Evolutionary conservation across 2,888 invertebrate species (phyloP).

Genomic region (Aquatica leii): DNA sequence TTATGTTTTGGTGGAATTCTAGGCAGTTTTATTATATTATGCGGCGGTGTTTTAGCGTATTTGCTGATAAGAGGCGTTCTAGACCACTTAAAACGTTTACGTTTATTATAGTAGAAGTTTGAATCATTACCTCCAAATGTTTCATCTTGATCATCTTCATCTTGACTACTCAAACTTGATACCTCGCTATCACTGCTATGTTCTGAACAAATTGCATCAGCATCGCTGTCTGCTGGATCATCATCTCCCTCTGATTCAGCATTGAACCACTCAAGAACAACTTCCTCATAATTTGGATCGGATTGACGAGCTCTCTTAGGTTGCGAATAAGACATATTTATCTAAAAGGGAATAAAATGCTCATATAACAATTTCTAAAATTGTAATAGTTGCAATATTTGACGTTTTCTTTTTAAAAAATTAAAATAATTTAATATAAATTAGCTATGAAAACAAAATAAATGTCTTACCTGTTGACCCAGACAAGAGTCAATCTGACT

Average conservation of each 20-base stretch:
- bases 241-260: neutral
- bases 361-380: neutral
- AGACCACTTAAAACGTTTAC: no score
- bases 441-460: neutral
- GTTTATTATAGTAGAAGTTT: neutral
- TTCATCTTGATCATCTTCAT: neutral
- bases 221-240: neutral
- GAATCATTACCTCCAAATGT: neutral
- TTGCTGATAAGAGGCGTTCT: neutral
- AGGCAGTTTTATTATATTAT: no score
- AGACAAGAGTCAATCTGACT: neutral
- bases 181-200: no score
- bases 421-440: neutral
- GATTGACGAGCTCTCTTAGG: neutral
- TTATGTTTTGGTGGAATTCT: no score
- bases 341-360: neutral
- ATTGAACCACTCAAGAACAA: neutral
- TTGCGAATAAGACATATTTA: no score
- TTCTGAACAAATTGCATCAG: neutral
- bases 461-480: neutral
- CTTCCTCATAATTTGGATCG: neutral
- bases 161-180: neutral
- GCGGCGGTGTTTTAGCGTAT: neutral
- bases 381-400: neutral
- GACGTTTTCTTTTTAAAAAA: neutral